phyloP scores from a whole-genome alignment of 2,888 invertebrate species.

The Drosophila affinis region DNA sequence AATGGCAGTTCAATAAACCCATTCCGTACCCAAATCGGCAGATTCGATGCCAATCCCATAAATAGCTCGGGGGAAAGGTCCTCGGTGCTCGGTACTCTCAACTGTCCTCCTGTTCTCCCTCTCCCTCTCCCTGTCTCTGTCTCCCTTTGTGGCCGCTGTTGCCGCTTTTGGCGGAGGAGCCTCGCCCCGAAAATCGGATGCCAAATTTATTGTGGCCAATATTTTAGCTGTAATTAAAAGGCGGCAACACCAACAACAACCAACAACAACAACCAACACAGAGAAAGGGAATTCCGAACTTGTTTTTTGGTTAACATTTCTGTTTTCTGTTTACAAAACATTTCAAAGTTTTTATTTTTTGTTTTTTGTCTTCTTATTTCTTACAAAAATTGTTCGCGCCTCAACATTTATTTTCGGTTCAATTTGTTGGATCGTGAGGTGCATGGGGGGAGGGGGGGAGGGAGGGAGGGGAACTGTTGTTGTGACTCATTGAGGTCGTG shows the following conservation, averaged over 20 bases:
- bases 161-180: not conserved
- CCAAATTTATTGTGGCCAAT: conserved; percentile 59
- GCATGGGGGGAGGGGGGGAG: too few species aligned
- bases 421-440: not conserved
- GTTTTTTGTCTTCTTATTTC: conserved; percentile 14
- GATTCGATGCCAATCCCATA: conserved; percentile 39
- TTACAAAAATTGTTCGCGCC: conserved; percentile 37
- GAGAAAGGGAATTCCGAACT: conserved; percentile 39
- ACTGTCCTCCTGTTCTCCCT: not conserved
- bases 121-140: not conserved
- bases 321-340: conserved; percentile 52
- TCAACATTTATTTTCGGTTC: conserved; percentile 39
- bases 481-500: conserved; percentile 74
- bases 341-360: conserved; percentile 21
- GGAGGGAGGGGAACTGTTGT: conserved; percentile 2
- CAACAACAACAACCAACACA: not conserved
- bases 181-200: conserved; percentile 45
- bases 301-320: conserved; percentile 37
- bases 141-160: conserved; percentile 1
- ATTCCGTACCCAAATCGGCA: conserved; percentile 13
- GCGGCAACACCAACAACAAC: conserved; percentile 1
- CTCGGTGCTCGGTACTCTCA: conserved; percentile 6
- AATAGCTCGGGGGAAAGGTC: conserved; percentile 39
- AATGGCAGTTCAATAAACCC: conserved; percentile 22
- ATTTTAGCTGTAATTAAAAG: conserved; percentile 43